phyloP scores from a whole-genome alignment of 2,113 vertebrate genomes.

The Accipiter virgatus region DNA sequence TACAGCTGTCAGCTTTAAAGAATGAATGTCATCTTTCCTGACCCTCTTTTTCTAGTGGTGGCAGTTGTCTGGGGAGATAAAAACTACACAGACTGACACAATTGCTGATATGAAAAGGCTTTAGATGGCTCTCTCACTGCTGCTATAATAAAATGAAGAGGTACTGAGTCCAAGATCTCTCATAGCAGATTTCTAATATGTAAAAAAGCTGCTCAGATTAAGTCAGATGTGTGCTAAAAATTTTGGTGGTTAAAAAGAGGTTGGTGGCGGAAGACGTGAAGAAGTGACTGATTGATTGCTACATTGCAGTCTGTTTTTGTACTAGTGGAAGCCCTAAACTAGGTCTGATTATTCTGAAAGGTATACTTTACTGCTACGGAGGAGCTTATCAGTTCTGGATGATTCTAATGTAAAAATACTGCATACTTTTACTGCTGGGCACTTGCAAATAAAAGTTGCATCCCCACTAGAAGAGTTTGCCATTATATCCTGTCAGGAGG shows the following conservation, averaged over 20 bases:
- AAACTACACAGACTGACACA: conserved; percentile 5
- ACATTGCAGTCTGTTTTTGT: background rate
- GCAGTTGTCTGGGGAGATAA: conserved; percentile 28
- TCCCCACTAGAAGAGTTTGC: background rate
- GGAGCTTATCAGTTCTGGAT: background rate
- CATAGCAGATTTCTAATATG: background rate
- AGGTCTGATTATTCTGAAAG: background rate
- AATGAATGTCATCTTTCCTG: conserved; percentile 13
- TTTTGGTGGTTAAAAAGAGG: background rate
- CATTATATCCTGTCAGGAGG: background rate
- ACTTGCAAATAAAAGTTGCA: background rate
- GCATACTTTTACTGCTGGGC: background rate
- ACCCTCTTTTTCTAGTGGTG: conserved; percentile 12
- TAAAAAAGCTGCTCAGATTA: background rate
- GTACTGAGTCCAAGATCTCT: background rate
- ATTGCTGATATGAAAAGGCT: background rate
- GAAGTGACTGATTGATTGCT: background rate
- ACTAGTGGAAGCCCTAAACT: background rate
- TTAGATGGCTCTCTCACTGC: background rate
- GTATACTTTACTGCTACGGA: background rate
- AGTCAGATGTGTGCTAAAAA: background rate
- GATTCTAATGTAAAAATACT: background rate
- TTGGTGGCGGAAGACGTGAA: background rate
- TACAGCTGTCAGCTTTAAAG: conserved; percentile 44
- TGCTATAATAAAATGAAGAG: background rate